Base-by-base conservation (phyloP, 1,140 invertebrate species). In the Polypedilum vanderplanki region DNA sequence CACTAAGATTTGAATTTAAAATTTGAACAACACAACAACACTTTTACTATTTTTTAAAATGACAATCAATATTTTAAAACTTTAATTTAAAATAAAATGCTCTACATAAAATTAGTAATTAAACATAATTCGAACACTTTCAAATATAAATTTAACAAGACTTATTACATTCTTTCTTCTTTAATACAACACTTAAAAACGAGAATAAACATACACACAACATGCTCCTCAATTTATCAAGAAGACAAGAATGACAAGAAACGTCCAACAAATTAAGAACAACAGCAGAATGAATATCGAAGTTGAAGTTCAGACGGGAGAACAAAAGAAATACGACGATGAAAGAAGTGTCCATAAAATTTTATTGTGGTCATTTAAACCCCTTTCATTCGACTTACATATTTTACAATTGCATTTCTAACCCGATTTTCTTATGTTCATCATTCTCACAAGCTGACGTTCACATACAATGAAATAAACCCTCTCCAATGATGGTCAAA, bases 311-410 rank as follows among this genome's bases (percentile, higher is more conserved):
- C 12, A 57, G 5, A n/a, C 46, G n/a, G 15, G 15, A 57, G 3
- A 57, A 57, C 12, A 57, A 57, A n/a, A 57, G 46, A 12, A 57
- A 57, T 12, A 57, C 46, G 46, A 46, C n/a, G n/a, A 46, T 17
- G 18, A 70, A 20, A 10, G 17, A 18, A 12, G 65, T 10, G 20
- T 70, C 65, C 65, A 70, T 70, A 70, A 70, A 70, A 70, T 70
- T 70, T 70, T 70, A 70, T 70, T 70, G 65, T 70, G 65, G 65
- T 70, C 65, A 70, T 70, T 70, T 70, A 20, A 70, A 70, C 17
- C 65, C 65, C 18, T 70, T 70, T 70, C 18, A 20, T 70, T 70
- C 65, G n/a, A n/a, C 5, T n/a, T 57, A 57, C 46, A 17, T 57
- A 12, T 57, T 7, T 57, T 7, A 57, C 46, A 57, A 15, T 57